Base-by-base conservation (phyloP, 2,113 vertebrate genomes). In the Nycticorax nycticorax region DNA sequence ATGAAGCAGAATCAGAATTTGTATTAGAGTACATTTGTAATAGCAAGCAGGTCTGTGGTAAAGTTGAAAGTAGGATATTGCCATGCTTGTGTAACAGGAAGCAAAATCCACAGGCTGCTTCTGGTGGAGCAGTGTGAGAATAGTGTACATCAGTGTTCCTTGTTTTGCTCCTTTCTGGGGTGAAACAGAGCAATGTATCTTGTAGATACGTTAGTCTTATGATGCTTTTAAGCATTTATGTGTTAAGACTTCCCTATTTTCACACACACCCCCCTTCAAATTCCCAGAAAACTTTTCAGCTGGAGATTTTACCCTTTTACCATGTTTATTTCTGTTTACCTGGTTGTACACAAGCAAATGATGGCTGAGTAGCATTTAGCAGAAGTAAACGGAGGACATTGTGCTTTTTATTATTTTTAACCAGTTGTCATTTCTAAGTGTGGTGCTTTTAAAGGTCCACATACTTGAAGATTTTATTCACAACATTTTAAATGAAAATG, bases 111-210 rank as follows among this genome's bases (percentile, higher is more conserved):
- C 48, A 37, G 23, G 23, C 17, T 43, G 33, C 35, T 60, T 53
- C 57, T 39, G 48, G 4, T 76, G 37, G 10, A 64, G 33, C 35
- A 47, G 32, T 7, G 9, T 24, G 7, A 26, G 28, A 62, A 6
- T 16, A 35, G 12, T 0, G 5, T 43, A 33, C 0, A 2, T 33
- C 32, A 37, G 0, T 2, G 5, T n/a, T 83, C 33, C 39, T 84
- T 53, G 28, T 27, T 80, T 76, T 68, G 7, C 10, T 62, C 8
- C 60, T 56, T 87, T 82, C 37, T 50, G 15, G 24, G 8, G 20
- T 52, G 45, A 93, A 88, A 55, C 16, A 78, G 69, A 62, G 14
- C 15, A 45, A 23, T 32, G 9, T 30, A 32, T 66, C n/a, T 32
- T 67, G 22, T 55, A 52, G 47, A 50, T 50, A 37, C 6, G 3